Evolutionary conservation across 1,140 invertebrate species (phyloP).

Genomic region (Rhynchophorus ferrugineus): DNA sequence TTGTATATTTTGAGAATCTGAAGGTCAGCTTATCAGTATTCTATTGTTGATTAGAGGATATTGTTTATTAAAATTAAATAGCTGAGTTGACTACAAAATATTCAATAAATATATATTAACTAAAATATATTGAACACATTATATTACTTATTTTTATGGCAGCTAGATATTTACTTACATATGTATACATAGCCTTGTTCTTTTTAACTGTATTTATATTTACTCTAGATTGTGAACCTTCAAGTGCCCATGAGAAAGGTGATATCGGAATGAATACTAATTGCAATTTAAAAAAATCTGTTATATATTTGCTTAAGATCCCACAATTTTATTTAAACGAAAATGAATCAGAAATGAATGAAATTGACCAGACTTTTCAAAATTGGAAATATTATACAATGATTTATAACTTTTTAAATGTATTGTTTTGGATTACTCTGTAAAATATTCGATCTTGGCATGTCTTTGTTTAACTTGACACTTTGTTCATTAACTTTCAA

Average conservation of each 20-base stretch:
- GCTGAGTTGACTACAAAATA: too few relatives aligned
- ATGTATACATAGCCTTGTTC: too few relatives aligned
- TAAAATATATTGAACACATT: too few relatives aligned
- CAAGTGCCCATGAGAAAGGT: slow-evolving; percentile 7
- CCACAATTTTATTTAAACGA: slow-evolving; percentile 4
- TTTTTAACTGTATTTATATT: background rate
- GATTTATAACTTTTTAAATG: slow-evolving; percentile 26
- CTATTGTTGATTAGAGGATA: too few relatives aligned
- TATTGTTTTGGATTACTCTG: slow-evolving; percentile 29
- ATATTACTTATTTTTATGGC: too few relatives aligned
- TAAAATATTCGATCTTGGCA: slow-evolving; percentile 2
- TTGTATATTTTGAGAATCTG: too few relatives aligned
- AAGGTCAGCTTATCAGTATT: too few relatives aligned
- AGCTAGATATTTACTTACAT: too few relatives aligned
- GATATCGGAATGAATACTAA: slow-evolving; percentile 45
- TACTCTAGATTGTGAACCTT: slow-evolving; percentile 20
- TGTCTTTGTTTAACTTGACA: too few relatives aligned
- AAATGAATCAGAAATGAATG: slow-evolving; percentile 1
- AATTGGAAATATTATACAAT: slow-evolving; percentile 15
- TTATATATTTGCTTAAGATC: slow-evolving; percentile 47
- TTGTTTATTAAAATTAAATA: too few relatives aligned
- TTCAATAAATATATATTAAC: too few relatives aligned
- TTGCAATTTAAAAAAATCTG: slow-evolving; percentile 46
- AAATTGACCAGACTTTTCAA: slow-evolving; percentile 11
- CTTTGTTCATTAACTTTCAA: too few relatives aligned